Evolutionary conservation across 2,113 vertebrate genomes (phyloP), one percentile per base, ranked within the genome.

Genomic region (Sander vitreus): DNA sequence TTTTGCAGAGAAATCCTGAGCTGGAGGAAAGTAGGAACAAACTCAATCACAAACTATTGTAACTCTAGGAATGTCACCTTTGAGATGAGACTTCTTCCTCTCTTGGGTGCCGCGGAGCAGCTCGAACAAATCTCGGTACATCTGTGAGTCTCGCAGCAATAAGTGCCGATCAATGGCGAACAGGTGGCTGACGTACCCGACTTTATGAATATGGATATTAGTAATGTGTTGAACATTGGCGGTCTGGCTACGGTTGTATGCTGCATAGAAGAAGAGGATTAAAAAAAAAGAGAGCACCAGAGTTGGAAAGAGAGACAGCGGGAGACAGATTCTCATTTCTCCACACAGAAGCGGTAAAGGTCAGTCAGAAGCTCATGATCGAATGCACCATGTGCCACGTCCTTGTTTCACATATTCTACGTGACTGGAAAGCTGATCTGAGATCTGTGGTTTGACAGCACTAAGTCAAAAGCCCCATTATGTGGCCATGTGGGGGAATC

Each of bases 191-290:
- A 59, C 83, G 43, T 81, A 43, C 50, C 13, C 6, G 55, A 71
- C 82, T 73, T 82, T 27, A 90, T 93, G 88, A 86, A 89, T 89
- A 85, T 88, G 76, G 54, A 92, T 90, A n/a, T 83, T 64, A 85
- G 75, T 79, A 55, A 85, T 84, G 76, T 78, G 85, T 79, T 76
- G 58, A 85, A 70, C 62, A 43, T 4, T 69, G 78, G 51, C 47
- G 39, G 51, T 66, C 57, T 72, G 59, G 76, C 77, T 83, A 43
- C 51, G 76, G 67, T 76, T 55, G 7, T 51, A 68, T 27, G 54
- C 72, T 82, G 48, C 21, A 25, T 57, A 73, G 76, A 76, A 27
- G 43, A n/a, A 33, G 13, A 11, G 10, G 39, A 43, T 11, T 0
- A 2, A 43, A 43, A 9, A 43, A 43, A 43, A 11, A 43, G 2